Conservation (phyloP, 2,888 invertebrate species). For the Macaria notata region DNA sequence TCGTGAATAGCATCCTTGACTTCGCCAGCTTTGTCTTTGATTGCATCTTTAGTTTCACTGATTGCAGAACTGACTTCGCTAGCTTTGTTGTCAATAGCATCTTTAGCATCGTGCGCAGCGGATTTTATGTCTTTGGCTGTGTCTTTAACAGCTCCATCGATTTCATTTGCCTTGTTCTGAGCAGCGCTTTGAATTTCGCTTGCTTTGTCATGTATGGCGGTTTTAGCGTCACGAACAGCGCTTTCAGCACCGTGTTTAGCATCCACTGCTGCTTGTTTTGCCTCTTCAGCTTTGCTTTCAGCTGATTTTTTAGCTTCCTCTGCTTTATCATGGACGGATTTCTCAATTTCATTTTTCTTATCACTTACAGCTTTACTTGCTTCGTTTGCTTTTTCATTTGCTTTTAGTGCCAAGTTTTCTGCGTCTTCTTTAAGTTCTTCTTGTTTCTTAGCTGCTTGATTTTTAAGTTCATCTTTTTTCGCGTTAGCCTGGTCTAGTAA, state of each 20-base stretch:
- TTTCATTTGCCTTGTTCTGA: slow-evolving; percentile 35
- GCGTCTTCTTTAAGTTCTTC: slow-evolving; percentile 50
- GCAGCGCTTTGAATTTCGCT: slow-evolving; percentile 37
- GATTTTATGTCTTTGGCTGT: slow-evolving; percentile 35
- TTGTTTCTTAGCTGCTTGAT: slow-evolving; percentile 50
- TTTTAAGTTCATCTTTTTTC: slow-evolving; percentile 60
- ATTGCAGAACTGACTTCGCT: slow-evolving; percentile 42
- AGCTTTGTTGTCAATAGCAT: slow-evolving; percentile 25
- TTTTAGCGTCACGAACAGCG: slow-evolving; percentile 41
- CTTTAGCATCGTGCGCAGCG: slow-evolving; percentile 27
- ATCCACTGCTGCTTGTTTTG: slow-evolving; percentile 38
- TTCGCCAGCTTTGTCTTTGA: slow-evolving; percentile 33
- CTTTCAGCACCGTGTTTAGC: slow-evolving; percentile 39
- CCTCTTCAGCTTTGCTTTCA: slow-evolving; percentile 38
- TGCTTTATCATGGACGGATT: slow-evolving; percentile 44
- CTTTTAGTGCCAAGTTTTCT: slow-evolving; percentile 40
- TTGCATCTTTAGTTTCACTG: slow-evolving; percentile 46
- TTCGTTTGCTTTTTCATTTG: slow-evolving; percentile 48
- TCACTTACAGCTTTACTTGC: slow-evolving; percentile 44
- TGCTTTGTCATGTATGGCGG: slow-evolving; percentile 44
- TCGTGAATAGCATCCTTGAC: slow-evolving; percentile 40
- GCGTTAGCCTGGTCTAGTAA: slow-evolving; percentile 55
- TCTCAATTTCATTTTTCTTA: slow-evolving; percentile 46
- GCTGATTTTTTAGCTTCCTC: slow-evolving; percentile 42
- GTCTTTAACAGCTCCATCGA: slow-evolving; percentile 31